phyloP scores from a whole-genome alignment of 1,140 invertebrate species.

The Drosophila biarmipes region DNA sequence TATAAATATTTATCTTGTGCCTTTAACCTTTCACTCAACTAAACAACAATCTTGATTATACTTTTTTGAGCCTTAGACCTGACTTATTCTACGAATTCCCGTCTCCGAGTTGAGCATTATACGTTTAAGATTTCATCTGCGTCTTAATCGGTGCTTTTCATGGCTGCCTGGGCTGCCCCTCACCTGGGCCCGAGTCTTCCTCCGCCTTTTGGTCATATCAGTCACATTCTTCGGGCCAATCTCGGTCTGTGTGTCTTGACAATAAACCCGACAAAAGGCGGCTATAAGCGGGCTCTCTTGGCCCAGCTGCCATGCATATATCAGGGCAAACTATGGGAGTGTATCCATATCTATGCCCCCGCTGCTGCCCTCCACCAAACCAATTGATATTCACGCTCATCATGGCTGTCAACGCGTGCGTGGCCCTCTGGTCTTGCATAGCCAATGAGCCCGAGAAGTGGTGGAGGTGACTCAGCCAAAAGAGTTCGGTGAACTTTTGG shows the following conservation, averaged over 20 bases:
- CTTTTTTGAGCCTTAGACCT: background rate
- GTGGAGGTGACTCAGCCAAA: constrained; percentile 53
- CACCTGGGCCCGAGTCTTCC: background rate
- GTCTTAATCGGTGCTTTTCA: background rate
- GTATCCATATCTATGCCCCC: background rate
- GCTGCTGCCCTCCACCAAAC: background rate
- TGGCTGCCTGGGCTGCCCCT: background rate
- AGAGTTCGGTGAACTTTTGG: constrained; percentile 68
- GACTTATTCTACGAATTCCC: background rate
- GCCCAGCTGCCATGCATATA: constrained; percentile 34
- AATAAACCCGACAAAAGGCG: constrained; percentile 45
- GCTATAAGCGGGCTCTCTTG: constrained; percentile 3
- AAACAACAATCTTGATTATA: background rate
- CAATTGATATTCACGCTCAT: constrained; percentile 63
- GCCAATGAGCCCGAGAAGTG: constrained; percentile 52
- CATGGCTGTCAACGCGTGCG: constrained; percentile 66
- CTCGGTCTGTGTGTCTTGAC: constrained; percentile 23
- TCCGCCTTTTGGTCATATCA: constrained; percentile 10
- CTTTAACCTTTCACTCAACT: background rate
- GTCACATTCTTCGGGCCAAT: constrained; percentile 31
- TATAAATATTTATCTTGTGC: no score
- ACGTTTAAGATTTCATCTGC: constrained; percentile 2
- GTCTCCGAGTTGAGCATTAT: background rate
- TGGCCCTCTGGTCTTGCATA: constrained; percentile 71
- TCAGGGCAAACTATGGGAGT: constrained; percentile 17